Conservation (phyloP, 2,113 vertebrate genomes). For the Cryptomyrus ogoouensis region DNA sequence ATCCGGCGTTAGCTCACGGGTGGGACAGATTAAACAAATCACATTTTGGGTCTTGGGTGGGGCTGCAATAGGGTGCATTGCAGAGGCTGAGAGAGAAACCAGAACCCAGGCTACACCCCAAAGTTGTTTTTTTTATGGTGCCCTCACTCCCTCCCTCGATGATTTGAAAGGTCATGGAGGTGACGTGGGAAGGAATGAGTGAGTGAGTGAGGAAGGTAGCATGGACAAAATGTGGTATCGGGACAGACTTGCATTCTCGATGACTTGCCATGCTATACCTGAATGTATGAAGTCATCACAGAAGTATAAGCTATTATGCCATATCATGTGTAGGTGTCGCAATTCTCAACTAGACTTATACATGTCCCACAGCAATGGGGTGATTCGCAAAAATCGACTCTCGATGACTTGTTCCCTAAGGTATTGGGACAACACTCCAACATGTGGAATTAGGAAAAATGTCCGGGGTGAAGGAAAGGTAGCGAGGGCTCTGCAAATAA, state of each 20-base stretch:
- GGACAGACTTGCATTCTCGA: neutral
- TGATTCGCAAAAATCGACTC: neutral
- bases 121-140: neutral
- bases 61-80: neutral
- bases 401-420: neutral
- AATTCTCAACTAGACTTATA: neutral
- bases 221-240: neutral
- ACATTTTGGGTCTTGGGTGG: neutral
- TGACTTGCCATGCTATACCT: neutral
- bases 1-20: neutral
- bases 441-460: neutral
- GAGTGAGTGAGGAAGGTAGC: neutral
- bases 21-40: neutral
- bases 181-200: neutral
- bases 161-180: neutral
- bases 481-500: neutral
- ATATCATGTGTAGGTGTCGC: neutral
- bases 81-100: neutral
- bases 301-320: neutral
- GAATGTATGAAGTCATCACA: neutral
- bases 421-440: neutral
- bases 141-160: neutral
- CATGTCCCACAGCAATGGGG: neutral
- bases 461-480: neutral
- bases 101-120: neutral